Evolutionary conservation across 1,140 invertebrate species (phyloP).

Genomic region (Leptinotarsa texana): DNA sequence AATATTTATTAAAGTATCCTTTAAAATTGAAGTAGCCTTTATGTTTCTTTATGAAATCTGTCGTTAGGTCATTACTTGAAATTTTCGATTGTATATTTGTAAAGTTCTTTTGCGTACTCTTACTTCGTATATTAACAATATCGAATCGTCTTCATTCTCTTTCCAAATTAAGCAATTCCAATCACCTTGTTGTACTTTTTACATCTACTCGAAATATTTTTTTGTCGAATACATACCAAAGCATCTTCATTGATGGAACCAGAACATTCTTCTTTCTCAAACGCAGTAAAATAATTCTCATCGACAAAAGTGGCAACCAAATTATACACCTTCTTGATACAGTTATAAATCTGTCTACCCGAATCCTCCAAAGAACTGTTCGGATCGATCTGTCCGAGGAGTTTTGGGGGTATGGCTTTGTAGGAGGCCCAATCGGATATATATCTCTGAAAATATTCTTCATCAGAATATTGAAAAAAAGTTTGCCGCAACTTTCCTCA

Average conservation of each 20-base stretch:
- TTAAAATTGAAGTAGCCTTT: no score
- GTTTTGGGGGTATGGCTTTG: slow-evolving; percentile 32
- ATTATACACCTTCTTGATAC: slow-evolving; percentile 36
- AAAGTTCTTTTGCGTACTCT: no score
- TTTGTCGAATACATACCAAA: not conserved
- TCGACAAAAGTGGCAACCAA: slow-evolving; percentile 6
- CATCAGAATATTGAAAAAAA: no score
- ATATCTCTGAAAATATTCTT: slow-evolving; percentile 29
- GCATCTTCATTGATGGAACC: no score
- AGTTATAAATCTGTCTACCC: slow-evolving; percentile 34
- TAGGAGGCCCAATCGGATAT: slow-evolving; percentile 33
- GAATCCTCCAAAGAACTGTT: slow-evolving; percentile 28
- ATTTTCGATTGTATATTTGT: no score
- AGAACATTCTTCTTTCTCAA: not conserved
- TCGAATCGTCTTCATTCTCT: not conserved
- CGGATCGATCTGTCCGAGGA: slow-evolving; percentile 32
- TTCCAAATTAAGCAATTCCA: not conserved
- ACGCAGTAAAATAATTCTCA: not conserved
- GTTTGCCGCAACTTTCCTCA: no score
- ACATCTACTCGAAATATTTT: not conserved
- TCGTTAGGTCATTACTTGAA: no score
- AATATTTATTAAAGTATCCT: no score
- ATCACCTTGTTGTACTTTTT: not conserved
- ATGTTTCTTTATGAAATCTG: no score
- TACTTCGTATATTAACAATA: not conserved